Base-by-base conservation (phyloP, 2,113 vertebrate species). In the Beaufortia kweichowensis region DNA sequence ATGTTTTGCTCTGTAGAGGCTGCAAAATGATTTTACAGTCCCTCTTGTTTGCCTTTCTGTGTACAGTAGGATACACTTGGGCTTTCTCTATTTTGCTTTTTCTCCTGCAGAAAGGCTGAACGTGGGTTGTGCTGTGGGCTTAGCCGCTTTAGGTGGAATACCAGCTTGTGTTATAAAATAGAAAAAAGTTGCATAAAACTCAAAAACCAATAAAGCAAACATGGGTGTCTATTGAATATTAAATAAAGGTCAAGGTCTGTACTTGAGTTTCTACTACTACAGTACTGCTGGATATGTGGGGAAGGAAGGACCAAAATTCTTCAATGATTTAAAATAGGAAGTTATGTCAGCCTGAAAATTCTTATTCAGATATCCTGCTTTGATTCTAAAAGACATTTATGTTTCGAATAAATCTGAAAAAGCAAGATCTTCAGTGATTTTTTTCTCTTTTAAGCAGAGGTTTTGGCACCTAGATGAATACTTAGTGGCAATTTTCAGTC, bases 21-120 rank as follows among this genome's bases (percentile, higher is more conserved):
- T 23, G 48, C 21, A 55, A n/a, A n/a, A 17, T 56, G 19, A 35
- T 35, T 35, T 55, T 17, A 35, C 35, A 55, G 35, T 56, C 48
- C 48, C 48, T 70, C 48, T 55, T 56, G 67, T 70, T 55, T 56
- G 29, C 48, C 33, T 70, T 70, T 48, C 46, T 33, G 6, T 55
- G 66, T 10, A 33, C n/a, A 9, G 66, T 69, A 55, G 66, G 14
- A 3, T 70, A 14, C 46, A 55, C 28, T 24, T 35, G 19, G 46
- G 17, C 19, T 31, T 55, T 15, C n/a, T 35, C 29, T 56, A 35
- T 70, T 53, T 31, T 53, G 48, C 29, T 55, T 69, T 41, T 69
- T 56, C 48, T 56, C 33, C 48, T 68, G 46, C 17, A 24, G 29
- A n/a, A 55, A 53, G 46, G 66, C 11, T n/a, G 17, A n/a, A 23